Conservation (phyloP, 2,888 invertebrate genomes). For the Phengaris arion region DNA sequence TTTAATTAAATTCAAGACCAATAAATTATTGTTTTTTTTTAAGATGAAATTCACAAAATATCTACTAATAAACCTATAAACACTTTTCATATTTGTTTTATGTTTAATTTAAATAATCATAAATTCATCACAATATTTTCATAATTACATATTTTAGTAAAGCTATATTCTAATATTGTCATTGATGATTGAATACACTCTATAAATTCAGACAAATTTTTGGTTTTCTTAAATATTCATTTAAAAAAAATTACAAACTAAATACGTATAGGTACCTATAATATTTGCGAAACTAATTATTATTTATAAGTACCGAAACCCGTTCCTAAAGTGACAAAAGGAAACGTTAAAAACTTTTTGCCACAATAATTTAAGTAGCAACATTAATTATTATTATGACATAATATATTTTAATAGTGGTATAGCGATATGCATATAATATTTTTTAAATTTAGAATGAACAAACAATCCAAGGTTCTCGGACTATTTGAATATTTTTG, state of each 20-base stretch:
- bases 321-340: not conserved
- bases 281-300: not conserved
- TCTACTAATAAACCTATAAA: not conserved
- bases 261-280: not conserved
- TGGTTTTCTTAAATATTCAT: slow-evolving; percentile 19
- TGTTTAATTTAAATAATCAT: not conserved
- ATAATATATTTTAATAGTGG: not conserved
- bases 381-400: not conserved
- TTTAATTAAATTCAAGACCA: not conserved
- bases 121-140: slow-evolving; percentile 3
- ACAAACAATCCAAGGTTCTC: not conserved
- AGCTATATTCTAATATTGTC: slow-evolving; percentile 1
- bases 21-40: not conserved
- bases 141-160: not conserved
- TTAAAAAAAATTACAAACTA: not conserved
- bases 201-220: slow-evolving; percentile 23
- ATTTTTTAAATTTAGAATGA: not conserved
- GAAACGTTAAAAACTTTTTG: not conserved
- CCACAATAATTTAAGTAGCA: slow-evolving; percentile 7
- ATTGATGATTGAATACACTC: not conserved
- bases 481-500: slow-evolving; percentile 1
- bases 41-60: not conserved
- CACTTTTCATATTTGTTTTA: not conserved
- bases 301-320: slow-evolving; percentile 23
- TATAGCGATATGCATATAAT: not conserved